Base-by-base conservation (phyloP, 1,140 invertebrate genomes). In the Brachionus calyciflorus region DNA sequence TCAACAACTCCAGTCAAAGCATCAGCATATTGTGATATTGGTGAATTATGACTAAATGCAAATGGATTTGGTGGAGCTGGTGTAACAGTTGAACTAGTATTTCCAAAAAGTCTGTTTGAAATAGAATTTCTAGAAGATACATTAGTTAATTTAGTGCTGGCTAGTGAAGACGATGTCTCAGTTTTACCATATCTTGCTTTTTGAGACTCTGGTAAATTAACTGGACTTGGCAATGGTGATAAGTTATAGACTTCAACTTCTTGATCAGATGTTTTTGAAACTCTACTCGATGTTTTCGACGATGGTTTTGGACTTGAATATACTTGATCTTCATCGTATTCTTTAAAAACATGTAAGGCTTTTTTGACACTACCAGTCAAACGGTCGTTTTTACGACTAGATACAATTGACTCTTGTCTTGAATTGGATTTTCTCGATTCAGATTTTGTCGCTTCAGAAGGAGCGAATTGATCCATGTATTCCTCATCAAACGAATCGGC, bases 401-500 rank as follows among this genome's bases (percentile, higher is more conserved):
- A 60, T 9, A 7, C 30, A 33, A 37, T 37, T 9, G 55, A 60
- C 17, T 60, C 55, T 21, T 60, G 55, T 19, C 30, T 60, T 28
- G 55, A 60, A 9, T 5, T n/a, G 9, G 30, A 33, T 37, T 60
- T 60, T 60, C 55, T 60, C 3, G 33, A 37, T 5, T 9, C 9
- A 12, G 55, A 60, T n/a, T 19, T 17, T 33, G 55, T 37, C 9
- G 33, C 10, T 2, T 60, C 55, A 10, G 26, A 37, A 0, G 60
- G 60, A 9, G 60, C 60, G 28, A 65, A 65, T 3, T 65, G 60
- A 10, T 65, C 12, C 19, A 65, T 65, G 21, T 65, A 65, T 44
- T 65, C 60, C 30, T 65, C 60, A n/a, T 65, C 60, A 65, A 65
- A 65, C 21, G 60, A 65, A 19, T 65, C 60, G 4, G 19, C 33